Percentiles rank a stretch among this genome's conserved stretches.
phyloP scores from a whole-genome alignment of 92 coral and sea anemone genomes.

The Palythoa grandiflora region DNA sequence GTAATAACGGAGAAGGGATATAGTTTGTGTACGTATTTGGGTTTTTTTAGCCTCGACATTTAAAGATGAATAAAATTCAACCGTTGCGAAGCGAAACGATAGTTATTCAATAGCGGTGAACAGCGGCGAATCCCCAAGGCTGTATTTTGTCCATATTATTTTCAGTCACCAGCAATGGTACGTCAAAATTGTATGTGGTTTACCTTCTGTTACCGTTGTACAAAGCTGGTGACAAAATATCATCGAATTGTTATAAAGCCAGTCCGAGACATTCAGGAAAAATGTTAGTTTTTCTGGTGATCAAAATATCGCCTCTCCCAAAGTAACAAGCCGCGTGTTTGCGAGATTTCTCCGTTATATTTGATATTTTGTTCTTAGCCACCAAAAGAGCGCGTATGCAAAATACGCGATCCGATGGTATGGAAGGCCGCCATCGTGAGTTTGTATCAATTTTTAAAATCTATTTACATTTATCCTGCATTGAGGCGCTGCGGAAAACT shows the following conservation, averaged over 20 bases:
- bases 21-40: constrained; percentile 29
- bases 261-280: constrained; percentile 32
- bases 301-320: constrained; percentile 16
- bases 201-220: constrained; percentile 31
- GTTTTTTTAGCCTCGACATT: constrained; percentile 25
- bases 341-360: no score
- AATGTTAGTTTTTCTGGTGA: constrained; percentile 18
- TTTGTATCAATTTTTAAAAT: constrained; percentile 20
- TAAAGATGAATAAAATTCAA: constrained; percentile 28
- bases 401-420: constrained; percentile 32
- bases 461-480: constrained; percentile 8
- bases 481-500: constrained; percentile 20
- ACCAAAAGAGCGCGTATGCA: constrained; percentile 14
- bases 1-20: constrained; percentile 28
- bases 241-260: constrained; percentile 20
- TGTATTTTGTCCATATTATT: constrained; percentile 26
- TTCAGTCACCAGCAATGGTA: constrained; percentile 35
- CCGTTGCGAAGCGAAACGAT: constrained; percentile 36
- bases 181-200: constrained; percentile 27
- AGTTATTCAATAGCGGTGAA: constrained; percentile 16
- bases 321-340: constrained; percentile 17
- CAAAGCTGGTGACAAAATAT: constrained; percentile 15
- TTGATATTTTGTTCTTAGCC: not conserved
- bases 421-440: constrained; percentile 33
- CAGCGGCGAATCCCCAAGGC: constrained; percentile 39